Base-by-base conservation (phyloP, 2,797 vertebrate species). In the Danio kyathit region DNA sequence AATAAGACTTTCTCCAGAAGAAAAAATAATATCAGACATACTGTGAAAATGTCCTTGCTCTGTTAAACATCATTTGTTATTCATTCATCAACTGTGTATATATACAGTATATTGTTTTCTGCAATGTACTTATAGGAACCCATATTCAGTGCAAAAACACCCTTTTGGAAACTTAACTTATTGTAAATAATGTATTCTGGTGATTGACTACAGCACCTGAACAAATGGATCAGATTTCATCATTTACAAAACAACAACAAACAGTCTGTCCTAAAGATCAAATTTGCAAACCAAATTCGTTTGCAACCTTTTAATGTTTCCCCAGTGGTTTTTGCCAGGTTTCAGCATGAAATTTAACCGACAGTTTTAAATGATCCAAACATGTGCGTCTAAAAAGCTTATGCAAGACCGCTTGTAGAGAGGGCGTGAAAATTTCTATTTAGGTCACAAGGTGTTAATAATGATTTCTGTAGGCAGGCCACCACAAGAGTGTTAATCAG, bases 291-390 rank as follows among this genome's bases (percentile, higher is more conserved):
- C 17, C 10, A 57, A 40, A 40, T 60, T 38, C 21, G 11, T 66
- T 12, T 14, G 11, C 17, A 21, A 13, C 6, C 64, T 66, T 66
- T 46, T 52, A 19, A 29, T 29, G 1, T 29, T 29, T 29, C 17
- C 11, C 6, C 61, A 43, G 40, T 43, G 29, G 6, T 60, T 7
- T 60, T 60, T 38, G 29, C 63, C 61, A 76, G 84, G 88, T 88
- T 83, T 86, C 57, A 87, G 14, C 40, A 44, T 77, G 52, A 63
- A 21, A 66, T 21, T 48, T 66, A 48, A 66, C 44, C 14, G 64
- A 66, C 64, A 5, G 12, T 48, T 66, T 66, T 48, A 66, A 66
- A 48, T 66, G 4, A 48, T 48, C 12, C 41, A 72, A 59, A 41
- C 70, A 74, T 51, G 75, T 75, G 59, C 29, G 59, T 41, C 21